Evolutionary conservation across 2,888 invertebrate species (phyloP).

Genomic region (Dermolepida albohirtum): DNA sequence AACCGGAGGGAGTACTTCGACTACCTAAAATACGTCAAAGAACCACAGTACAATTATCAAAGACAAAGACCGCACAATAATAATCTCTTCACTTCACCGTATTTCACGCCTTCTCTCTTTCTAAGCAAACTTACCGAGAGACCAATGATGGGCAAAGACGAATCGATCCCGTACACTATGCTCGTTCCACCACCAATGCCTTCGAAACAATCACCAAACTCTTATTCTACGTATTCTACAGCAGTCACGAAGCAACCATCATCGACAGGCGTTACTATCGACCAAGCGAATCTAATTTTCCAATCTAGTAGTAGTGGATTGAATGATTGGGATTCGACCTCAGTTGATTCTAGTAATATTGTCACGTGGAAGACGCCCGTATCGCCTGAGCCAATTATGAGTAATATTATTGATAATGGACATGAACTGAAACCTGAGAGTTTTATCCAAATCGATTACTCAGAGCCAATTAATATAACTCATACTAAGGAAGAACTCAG

Average conservation of each 20-base stretch:
- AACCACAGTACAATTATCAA: slow-evolving; percentile 65
- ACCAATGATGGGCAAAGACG: slow-evolving; percentile 50
- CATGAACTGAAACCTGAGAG: slow-evolving; percentile 28
- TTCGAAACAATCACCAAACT: slow-evolving; percentile 54
- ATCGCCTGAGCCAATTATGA: slow-evolving; percentile 36
- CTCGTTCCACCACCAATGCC: slow-evolving; percentile 77
- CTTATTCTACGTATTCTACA: slow-evolving; percentile 26
- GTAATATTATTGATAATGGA: slow-evolving; percentile 32
- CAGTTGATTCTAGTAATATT: slow-evolving; percentile 57
- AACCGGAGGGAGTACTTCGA: slow-evolving; percentile 63
- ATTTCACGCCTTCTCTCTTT: slow-evolving; percentile 60
- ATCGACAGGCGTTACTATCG: slow-evolving; percentile 67
- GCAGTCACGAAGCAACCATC: slow-evolving; percentile 40
- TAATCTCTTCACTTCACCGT: slow-evolving; percentile 62
- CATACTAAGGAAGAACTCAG: slow-evolving; percentile 24
- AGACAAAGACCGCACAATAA: slow-evolving; percentile 58
- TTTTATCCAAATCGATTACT: slow-evolving; percentile 28
- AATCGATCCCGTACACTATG: slow-evolving; percentile 72
- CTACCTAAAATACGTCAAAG: slow-evolving; percentile 67
- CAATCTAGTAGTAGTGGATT: slow-evolving; percentile 71
- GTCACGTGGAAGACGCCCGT: slow-evolving; percentile 59
- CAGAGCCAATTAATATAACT: slow-evolving; percentile 33
- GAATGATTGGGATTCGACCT: slow-evolving; percentile 56
- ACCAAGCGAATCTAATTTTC: slow-evolving; percentile 74
- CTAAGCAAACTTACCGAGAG: slow-evolving; percentile 58